Evolutionary conservation across 2,888 invertebrate genomes (phyloP), one percentile per base, ranked within the genome.

Genomic region (Leucophenga montana): DNA sequence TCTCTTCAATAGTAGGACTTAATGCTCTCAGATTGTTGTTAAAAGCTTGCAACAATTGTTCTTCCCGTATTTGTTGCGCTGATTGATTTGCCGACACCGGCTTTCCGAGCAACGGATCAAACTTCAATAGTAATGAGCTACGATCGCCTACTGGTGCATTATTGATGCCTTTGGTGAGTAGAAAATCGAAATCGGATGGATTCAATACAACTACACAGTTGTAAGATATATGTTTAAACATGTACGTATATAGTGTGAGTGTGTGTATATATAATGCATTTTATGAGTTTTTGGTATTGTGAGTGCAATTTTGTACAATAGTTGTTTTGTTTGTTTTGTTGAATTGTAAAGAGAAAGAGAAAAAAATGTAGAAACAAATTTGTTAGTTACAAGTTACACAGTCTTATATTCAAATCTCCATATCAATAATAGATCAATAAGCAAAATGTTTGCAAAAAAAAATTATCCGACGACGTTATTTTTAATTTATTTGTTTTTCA

Each of bases 141-240:
- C 88, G 85, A 82, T 86, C 85, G 70, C 85, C 77, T 72, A 85
- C 84, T 48, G 77, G 82, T 80, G 82, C 84, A 75, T 79, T 85
- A 79, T 82, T 86, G 39, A 39, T 8, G 82, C 88, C 88, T 85
- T 88, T 88, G 53, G 88, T 86, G 78, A 87, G 82, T 73, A 89
- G 81, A 85, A 85, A 88, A 83, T 89, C 89, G 77, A 89, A 88
- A 82, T 89, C 88, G 74, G 85, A 86, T 80, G 88, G 82, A 78
- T 87, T 88, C 64, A 88, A 82, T 77, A 88, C 85, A 72, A 89
- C 88, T 89, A 80, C 67, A 46, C 16, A 61, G 18, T 54, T 54
- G 16, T 20, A 18, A 18, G 54, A 8, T 22, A 18, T 59, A 56
- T 68, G 39, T 69, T 16, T 65, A 20, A 14, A 57, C 14, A 14